These are phyloP conservation scores for Cydia pomonella DNA, from an alignment of 1,140 invertebrate species.

Conservation along the genomic window DNA sequence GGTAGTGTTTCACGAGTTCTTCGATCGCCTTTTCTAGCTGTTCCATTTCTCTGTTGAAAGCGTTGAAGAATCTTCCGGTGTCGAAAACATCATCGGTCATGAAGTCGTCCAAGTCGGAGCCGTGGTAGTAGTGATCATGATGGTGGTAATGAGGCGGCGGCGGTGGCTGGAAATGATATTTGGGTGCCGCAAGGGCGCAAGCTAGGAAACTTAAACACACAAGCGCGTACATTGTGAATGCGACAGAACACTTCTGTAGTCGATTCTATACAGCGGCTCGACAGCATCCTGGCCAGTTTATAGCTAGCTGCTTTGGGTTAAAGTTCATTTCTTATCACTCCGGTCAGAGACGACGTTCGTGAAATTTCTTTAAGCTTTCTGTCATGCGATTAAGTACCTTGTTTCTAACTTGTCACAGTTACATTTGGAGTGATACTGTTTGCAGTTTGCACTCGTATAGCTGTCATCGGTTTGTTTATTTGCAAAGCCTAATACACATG, in stretches of 20 bases:
- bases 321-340: constrained; percentile 25
- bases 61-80: constrained; percentile 47
- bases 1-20: constrained; percentile 45
- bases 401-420: neutral
- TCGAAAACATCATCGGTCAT: constrained; percentile 47
- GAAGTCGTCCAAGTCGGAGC: constrained; percentile 4
- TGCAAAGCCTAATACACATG: constrained; percentile 16
- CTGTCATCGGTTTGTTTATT: constrained; percentile 2
- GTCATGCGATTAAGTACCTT: neutral
- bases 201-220: constrained; percentile 12
- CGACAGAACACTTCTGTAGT: constrained; percentile 4
- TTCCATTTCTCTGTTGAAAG: constrained; percentile 43
- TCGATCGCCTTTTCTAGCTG: constrained; percentile 45
- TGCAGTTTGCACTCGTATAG: neutral
- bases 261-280: neutral
- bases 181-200: constrained; percentile 7
- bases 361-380: neutral
- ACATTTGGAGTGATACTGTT: neutral
- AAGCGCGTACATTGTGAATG: constrained; percentile 14
- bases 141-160: constrained; percentile 19
- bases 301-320: constrained; percentile 15
- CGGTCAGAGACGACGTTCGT: neutral
- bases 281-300: neutral
- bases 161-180: neutral
- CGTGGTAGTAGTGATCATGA: constrained; percentile 15